Percentiles rank a stretch among this genome's conserved stretches.
phyloP scores from a whole-genome alignment of 1,140 invertebrate species.

The Hycleus cichorii region DNA sequence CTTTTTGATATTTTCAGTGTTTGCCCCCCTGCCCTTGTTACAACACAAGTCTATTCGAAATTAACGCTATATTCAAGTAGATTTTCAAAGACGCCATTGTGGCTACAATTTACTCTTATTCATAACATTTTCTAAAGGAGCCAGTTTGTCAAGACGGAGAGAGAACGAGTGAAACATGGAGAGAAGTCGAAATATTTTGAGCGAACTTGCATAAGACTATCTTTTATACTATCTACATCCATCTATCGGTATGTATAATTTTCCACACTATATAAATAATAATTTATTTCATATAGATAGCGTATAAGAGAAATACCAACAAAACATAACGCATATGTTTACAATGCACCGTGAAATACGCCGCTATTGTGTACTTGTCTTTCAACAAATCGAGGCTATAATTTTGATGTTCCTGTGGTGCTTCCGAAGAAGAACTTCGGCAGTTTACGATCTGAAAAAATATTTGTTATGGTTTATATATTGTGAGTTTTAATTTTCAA shows the following conservation, averaged over 20 bases:
- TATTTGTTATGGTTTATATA: too few species aligned
- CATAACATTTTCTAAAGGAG: slow-evolving; percentile 41
- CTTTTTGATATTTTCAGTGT: slow-evolving; percentile 28
- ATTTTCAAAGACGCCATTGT: slow-evolving; percentile 41
- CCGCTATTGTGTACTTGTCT: background rate
- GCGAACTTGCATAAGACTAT: slow-evolving; percentile 23
- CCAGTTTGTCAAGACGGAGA: slow-evolving; percentile 28
- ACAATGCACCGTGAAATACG: slow-evolving; percentile 8
- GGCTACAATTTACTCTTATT: slow-evolving; percentile 41
- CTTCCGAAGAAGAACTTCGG: too few species aligned
- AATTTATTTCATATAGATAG: too few species aligned
- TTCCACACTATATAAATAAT: too few species aligned
- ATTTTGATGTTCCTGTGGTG: background rate
- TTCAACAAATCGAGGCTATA: slow-evolving; percentile 3
- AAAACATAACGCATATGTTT: too few species aligned
- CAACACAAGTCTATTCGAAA: slow-evolving; percentile 33
- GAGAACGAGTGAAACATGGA: background rate
- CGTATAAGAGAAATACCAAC: too few species aligned
- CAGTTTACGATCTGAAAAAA: too few species aligned
- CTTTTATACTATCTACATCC: background rate
- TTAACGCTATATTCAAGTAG: slow-evolving; percentile 41
- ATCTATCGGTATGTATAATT: too few species aligned
- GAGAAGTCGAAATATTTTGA: slow-evolving; percentile 36
- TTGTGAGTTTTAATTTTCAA: too few species aligned
- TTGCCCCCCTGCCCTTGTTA: slow-evolving; percentile 5